phyloP scores from a whole-genome alignment of 2,113 vertebrate genomes.

The Caloenas nicobarica region DNA sequence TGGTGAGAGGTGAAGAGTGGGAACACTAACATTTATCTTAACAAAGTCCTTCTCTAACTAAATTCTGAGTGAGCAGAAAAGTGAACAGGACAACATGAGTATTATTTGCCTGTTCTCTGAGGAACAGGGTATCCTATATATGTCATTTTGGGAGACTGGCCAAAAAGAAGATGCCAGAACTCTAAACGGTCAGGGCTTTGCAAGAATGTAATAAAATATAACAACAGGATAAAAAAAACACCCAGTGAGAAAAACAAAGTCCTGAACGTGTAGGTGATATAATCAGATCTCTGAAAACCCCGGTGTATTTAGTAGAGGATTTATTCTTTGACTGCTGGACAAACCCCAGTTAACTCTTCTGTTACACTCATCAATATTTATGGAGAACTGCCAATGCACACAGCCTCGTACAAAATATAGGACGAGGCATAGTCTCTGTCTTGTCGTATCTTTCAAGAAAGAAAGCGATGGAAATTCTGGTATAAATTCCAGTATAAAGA shows the following conservation, averaged over 20 bases:
- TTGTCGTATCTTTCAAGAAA: not conserved
- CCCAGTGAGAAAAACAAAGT: not conserved
- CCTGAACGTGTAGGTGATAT: slow-evolving; percentile 40
- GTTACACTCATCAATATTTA: slow-evolving; percentile 54
- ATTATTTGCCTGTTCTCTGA: not conserved
- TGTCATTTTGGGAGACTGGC: not conserved
- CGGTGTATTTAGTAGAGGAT: not conserved
- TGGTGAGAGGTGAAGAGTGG: slow-evolving; percentile 14
- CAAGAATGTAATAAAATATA: slow-evolving; percentile 11
- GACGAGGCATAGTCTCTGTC: not conserved
- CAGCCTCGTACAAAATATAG: not conserved
- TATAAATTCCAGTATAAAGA: slow-evolving; percentile 2
- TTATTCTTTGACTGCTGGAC: slow-evolving; percentile 42
- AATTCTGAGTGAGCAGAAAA: slow-evolving; percentile 6
- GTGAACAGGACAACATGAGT: not conserved
- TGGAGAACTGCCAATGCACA: not conserved
- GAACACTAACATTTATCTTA: slow-evolving; percentile 21
- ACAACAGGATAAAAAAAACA: not conserved
- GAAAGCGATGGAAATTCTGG: slow-evolving; percentile 3
- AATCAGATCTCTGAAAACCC: slow-evolving; percentile 40
- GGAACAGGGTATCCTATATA: not conserved
- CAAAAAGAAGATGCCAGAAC: slow-evolving; percentile 46
- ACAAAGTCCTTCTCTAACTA: not conserved
- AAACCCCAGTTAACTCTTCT: slow-evolving; percentile 55
- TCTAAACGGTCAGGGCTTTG: not conserved